Conservation (phyloP, 2,113 vertebrate species). For the Todiramphus saurophagus region DNA sequence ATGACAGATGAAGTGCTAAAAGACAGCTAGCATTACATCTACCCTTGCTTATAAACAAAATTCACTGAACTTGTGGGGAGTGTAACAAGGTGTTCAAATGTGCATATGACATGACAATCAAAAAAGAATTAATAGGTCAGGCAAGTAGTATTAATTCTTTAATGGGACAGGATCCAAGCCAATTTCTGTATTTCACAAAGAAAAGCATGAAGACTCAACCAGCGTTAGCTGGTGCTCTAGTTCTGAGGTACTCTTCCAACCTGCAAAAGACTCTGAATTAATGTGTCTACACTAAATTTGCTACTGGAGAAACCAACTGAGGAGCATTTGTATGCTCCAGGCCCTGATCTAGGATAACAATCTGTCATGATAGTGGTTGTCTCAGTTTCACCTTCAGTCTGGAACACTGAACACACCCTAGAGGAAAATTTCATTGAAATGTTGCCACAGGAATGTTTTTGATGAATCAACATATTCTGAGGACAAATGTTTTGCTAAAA, state of each 20-base stretch:
- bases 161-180: neutral
- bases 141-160: neutral
- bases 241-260: neutral
- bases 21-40: neutral
- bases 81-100: neutral
- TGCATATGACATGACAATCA: neutral
- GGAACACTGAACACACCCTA: neutral
- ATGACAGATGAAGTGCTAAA: neutral
- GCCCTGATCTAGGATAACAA: neutral
- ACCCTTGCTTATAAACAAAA: neutral
- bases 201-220: neutral
- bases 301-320: neutral
- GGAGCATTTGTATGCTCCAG: neutral
- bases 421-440: neutral
- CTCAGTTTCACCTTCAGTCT: neutral
- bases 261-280: neutral
- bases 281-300: neutral
- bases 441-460: neutral
- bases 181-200: neutral
- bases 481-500: neutral
- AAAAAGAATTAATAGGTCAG: neutral
- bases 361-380: neutral
- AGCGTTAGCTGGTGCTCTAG: neutral
- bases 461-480: neutral
- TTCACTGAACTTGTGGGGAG: neutral